Conservation (phyloP, 2,797 vertebrate genomes). For the Pteropus rufus region DNA sequence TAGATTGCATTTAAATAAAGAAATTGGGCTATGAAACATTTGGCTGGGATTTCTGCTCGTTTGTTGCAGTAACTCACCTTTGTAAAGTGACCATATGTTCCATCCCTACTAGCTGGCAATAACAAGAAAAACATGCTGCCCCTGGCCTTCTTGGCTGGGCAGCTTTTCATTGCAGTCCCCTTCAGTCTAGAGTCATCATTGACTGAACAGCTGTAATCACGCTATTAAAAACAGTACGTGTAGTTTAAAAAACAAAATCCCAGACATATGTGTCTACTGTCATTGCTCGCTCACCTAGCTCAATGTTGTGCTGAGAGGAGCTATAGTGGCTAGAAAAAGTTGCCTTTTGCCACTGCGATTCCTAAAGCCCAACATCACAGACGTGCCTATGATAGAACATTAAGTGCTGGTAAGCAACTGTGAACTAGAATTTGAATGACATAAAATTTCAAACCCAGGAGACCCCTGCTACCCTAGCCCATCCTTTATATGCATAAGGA, state of each 20-base stretch:
- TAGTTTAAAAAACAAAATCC: constrained; percentile 80
- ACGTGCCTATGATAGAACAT: constrained; percentile 26
- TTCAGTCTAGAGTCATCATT: constrained; percentile 76
- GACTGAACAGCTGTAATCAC: constrained; percentile 80
- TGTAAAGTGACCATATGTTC: constrained; percentile 80
- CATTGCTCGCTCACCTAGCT: constrained; percentile 75
- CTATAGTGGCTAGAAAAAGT: constrained; percentile 69
- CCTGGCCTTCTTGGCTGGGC: constrained; percentile 70
- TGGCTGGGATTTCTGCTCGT: constrained; percentile 74
- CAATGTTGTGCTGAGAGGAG: constrained; percentile 73
- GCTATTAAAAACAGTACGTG: constrained; percentile 79
- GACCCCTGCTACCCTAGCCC: not conserved
- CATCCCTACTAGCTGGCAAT: constrained; percentile 72
- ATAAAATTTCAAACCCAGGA: constrained; percentile 41
- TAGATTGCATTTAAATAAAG: constrained; percentile 68
- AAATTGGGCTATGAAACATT: constrained; percentile 74
- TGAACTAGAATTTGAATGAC: not conserved
- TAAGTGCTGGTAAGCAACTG: not conserved
- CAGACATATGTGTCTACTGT: constrained; percentile 79
- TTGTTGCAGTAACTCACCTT: constrained; percentile 79
- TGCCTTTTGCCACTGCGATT: constrained; percentile 73
- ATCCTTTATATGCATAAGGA: not conserved
- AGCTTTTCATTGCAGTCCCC: constrained; percentile 68
- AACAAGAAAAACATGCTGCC: constrained; percentile 63
- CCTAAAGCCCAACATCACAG: constrained; percentile 58